Percentiles rank a stretch among this genome's conserved stretches.
These are phyloP conservation scores for Ridgeia piscesae DNA, from an alignment of 1,140 invertebrate species.

Conservation along the genomic window DNA sequence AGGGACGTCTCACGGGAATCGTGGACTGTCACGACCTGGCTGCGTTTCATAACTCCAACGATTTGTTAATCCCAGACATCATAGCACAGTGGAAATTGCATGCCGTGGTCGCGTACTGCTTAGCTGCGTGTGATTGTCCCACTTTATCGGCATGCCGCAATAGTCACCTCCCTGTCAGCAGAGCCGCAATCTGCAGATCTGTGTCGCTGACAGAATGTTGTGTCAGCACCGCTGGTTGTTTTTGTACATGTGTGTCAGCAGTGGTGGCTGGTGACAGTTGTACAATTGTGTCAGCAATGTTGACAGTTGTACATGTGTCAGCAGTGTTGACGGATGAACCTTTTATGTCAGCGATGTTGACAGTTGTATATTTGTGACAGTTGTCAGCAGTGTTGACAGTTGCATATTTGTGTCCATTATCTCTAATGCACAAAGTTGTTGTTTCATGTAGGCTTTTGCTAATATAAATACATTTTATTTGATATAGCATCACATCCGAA, in stretches of 20 bases:
- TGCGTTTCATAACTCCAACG: not conserved
- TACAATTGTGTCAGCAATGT: not conserved
- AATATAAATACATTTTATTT: too few relatives aligned
- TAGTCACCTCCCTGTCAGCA: not conserved
- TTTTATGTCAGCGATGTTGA: not conserved
- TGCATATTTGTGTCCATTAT: not conserved
- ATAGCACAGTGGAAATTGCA: conserved; percentile 1
- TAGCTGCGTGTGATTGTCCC: not conserved
- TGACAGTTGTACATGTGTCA: not conserved
- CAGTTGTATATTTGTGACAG: not conserved
- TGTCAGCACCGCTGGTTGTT: not conserved
- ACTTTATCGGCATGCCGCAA: not conserved
- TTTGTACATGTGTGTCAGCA: not conserved
- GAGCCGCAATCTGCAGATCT: not conserved
- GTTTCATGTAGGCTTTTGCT: too few relatives aligned
- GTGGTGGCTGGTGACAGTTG: not conserved
- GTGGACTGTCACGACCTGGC: not conserved
- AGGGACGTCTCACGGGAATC: not conserved
- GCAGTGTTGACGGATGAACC: not conserved
- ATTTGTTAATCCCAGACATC: conserved; percentile 5
- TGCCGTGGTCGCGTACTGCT: not conserved
- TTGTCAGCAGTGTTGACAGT: not conserved
- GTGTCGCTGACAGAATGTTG: too few relatives aligned
- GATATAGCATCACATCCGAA: too few relatives aligned
- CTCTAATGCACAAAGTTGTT: too few relatives aligned